Conservation (phyloP, 2,888 invertebrate genomes). For the Anagyrus pseudococci region DNA sequence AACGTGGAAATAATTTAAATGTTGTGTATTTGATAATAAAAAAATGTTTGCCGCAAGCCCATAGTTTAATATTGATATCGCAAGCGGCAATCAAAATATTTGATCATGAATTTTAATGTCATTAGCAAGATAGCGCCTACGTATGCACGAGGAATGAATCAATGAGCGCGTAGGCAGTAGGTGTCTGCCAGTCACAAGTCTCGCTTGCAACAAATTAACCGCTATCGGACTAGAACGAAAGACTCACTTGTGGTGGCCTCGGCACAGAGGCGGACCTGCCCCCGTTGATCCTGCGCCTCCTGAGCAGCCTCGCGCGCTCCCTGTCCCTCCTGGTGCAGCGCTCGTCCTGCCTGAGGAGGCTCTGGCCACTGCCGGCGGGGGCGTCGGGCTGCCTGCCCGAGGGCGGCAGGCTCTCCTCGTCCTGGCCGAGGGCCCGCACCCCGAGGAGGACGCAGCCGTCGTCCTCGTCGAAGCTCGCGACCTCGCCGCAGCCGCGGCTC, state of each 20-base stretch:
- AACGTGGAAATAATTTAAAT: too few species aligned
- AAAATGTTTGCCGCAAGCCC: too few species aligned
- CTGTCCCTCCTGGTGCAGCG: constrained; percentile 56
- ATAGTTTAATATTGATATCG: too few species aligned
- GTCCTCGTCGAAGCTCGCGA: constrained; percentile 50
- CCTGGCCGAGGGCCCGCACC: constrained; percentile 45
- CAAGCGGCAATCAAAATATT: too few species aligned
- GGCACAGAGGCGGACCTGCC: constrained; percentile 61
- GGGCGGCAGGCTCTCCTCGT: constrained; percentile 8
- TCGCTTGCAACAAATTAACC: too few species aligned
- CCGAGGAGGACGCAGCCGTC: constrained; percentile 54
- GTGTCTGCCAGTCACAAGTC: too few species aligned
- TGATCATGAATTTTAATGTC: too few species aligned
- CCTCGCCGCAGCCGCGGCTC: constrained; percentile 45
- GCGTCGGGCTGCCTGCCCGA: background rate
- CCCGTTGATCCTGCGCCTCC: constrained; percentile 55
- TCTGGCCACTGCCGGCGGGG: constrained; percentile 17
- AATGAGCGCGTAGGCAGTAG: too few species aligned
- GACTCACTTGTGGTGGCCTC: constrained; percentile 42
- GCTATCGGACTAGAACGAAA: too few species aligned
- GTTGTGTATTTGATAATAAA: too few species aligned
- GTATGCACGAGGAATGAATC: too few species aligned
- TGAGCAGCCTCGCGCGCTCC: constrained; percentile 56
- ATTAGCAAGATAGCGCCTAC: too few species aligned
- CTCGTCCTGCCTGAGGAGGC: constrained; percentile 49